Conservation (phyloP, 2,888 invertebrate species). For the Melinaea marsaeus region DNA sequence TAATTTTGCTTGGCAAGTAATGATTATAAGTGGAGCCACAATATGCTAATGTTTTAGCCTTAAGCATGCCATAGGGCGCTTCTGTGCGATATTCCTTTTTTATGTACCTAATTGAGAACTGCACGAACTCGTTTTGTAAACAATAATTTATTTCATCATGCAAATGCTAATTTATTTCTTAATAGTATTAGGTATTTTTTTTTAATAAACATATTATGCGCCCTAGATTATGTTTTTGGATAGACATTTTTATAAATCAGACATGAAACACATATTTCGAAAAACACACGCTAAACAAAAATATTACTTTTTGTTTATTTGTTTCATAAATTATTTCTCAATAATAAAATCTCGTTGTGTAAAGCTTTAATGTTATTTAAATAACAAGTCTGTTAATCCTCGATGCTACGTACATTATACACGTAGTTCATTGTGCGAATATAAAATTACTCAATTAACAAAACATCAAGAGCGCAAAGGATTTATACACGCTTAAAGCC, state of each 20-base stretch:
- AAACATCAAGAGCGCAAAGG: conserved; percentile 29
- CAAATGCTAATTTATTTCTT: conserved; percentile 1
- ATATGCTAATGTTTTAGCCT: conserved; percentile 75
- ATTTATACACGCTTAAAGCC: conserved; percentile 28
- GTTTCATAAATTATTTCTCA: background rate
- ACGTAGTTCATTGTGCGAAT: conserved; percentile 23
- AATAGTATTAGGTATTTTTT: background rate
- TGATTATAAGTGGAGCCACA: conserved; percentile 68
- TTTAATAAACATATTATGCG: background rate
- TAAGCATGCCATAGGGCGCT: conserved; percentile 52
- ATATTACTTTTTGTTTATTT: background rate
- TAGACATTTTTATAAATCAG: too few species aligned
- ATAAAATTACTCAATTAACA: conserved; percentile 32
- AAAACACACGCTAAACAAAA: too few species aligned
- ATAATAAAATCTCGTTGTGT: background rate
- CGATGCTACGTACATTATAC: conserved; percentile 19
- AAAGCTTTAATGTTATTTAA: conserved; percentile 1
- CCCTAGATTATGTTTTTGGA: background rate
- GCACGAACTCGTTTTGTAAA: conserved; percentile 14
- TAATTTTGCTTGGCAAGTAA: conserved; percentile 70
- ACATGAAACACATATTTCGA: too few species aligned
- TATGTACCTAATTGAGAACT: conserved; percentile 23
- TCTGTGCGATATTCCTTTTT: conserved; percentile 41
- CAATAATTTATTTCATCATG: conserved; percentile 18
- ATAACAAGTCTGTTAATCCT: conserved; percentile 17